phyloP scores from a whole-genome alignment of 2,888 invertebrate genomes.

The Drosophila mimetica region DNA sequence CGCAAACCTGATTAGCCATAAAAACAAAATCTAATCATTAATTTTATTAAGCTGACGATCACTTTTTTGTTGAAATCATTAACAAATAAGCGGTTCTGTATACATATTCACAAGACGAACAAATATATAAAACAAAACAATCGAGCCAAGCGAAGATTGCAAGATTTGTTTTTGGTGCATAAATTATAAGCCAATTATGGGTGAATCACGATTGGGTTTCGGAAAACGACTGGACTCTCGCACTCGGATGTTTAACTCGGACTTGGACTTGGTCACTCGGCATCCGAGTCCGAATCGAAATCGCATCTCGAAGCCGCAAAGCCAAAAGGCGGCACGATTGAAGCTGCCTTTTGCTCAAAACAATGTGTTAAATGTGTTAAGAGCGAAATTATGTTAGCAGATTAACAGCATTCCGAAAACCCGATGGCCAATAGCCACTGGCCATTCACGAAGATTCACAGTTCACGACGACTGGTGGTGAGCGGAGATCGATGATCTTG shows the following conservation, averaged over 20 bases:
- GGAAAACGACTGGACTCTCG: slow-evolving; percentile 50
- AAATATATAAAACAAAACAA: slow-evolving; percentile 57
- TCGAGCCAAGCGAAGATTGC: slow-evolving; percentile 33
- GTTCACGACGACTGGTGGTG: slow-evolving; percentile 13
- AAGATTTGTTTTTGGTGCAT: slow-evolving; percentile 60
- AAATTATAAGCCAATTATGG: slow-evolving; percentile 77
- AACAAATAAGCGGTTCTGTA: slow-evolving; percentile 73
- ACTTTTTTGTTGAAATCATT: slow-evolving; percentile 77
- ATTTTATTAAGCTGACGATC: slow-evolving; percentile 77
- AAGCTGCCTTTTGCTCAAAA: slow-evolving; percentile 61
- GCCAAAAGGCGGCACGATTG: slow-evolving; percentile 62
- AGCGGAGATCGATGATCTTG: slow-evolving; percentile 35
- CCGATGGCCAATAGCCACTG: slow-evolving; percentile 46
- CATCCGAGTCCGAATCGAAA: background rate
- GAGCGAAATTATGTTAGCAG: slow-evolving; percentile 79
- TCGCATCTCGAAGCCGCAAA: slow-evolving; percentile 18
- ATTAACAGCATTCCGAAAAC: slow-evolving; percentile 75
- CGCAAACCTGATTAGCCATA: slow-evolving; percentile 66
- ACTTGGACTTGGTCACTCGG: background rate
- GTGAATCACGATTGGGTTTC: slow-evolving; percentile 70
- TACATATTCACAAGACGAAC: slow-evolving; percentile 34
- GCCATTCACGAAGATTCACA: slow-evolving; percentile 24
- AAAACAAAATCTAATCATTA: slow-evolving; percentile 66
- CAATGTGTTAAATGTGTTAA: slow-evolving; percentile 79
- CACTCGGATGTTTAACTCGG: slow-evolving; percentile 5